Base-by-base conservation (phyloP, 23 tunicate species). In the Trididemnum miniatum region DNA sequence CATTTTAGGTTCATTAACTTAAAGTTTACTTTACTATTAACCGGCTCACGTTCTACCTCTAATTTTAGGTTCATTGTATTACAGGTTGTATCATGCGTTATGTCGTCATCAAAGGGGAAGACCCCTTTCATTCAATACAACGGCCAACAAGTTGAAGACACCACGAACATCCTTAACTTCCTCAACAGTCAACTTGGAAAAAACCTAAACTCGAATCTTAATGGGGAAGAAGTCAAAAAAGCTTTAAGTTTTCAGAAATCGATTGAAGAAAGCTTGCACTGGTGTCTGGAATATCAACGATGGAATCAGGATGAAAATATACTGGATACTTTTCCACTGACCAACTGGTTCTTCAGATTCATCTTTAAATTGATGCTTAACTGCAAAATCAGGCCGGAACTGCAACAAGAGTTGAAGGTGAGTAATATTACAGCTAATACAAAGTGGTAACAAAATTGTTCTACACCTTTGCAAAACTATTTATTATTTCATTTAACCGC, bases 61-160 rank as follows among this genome's bases (percentile, higher is more conserved):
- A 44, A 15, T 44, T 44, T 44, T 15, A 44, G 9, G 54, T 44
- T 7, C 15, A 3, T 69, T 69, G 35, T 69, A 2, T 67, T 67
- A 2, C 59, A 73, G 79, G 79, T 73, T 18, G 30, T 15, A 18
- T 73, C 79, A 5, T 66, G 76, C 26, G 52, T 82, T 12, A 67
- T 44, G 72, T 44, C 64, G 1, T 79, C 85, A 1, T 60, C 82
- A 1, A 87, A 87, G 49, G 86, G 91, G 20, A 87, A 87, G 74
- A 35, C 73, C 20, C 91, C 91, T 20, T 87, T 52, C 36, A 44
- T 87, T 30, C 27, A 80, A 32, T 30, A 36, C 71, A 73, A 87
- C 24, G 86, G 91, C 1, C 71, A 87, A 73, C 36, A 63, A 31
- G 44, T 81, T 59, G 85, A 65, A n/a, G 91, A 87, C 52, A 25